Conservation (phyloP, 2,797 vertebrate species). For the Urophycis tenuis region DNA sequence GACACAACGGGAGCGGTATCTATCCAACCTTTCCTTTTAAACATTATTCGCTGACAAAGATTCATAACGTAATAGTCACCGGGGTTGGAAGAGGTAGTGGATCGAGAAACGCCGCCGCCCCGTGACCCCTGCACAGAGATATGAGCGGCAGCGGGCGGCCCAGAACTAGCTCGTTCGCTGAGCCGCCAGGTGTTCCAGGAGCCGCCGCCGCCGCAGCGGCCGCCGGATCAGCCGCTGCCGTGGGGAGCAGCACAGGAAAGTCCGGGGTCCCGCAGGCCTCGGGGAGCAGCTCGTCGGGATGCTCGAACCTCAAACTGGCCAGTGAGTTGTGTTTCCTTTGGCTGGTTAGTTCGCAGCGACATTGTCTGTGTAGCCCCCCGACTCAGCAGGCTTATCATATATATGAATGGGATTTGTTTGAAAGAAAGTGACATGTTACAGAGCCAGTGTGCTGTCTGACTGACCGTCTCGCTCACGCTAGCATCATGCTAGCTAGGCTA, state of each 20-base stretch:
- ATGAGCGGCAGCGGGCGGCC: slow-evolving; percentile 88
- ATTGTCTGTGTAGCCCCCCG: too few species aligned
- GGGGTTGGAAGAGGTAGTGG: slow-evolving; percentile 36
- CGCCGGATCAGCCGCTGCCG: slow-evolving; percentile 70
- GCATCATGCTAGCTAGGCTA: neutral
- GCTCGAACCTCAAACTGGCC: slow-evolving; percentile 80
- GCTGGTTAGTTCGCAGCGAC: too few species aligned
- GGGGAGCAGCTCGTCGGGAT: slow-evolving; percentile 73
- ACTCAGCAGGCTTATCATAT: neutral
- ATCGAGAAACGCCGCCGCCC: slow-evolving; percentile 49
- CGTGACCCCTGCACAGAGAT: slow-evolving; percentile 67
- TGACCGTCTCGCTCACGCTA: neutral
- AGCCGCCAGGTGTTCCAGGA: slow-evolving; percentile 82
- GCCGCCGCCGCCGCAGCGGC: slow-evolving; percentile 68
- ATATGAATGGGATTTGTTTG: neutral
- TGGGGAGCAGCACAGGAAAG: slow-evolving; percentile 76
- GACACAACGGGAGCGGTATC: slow-evolving; percentile 48
- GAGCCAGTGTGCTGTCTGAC: neutral
- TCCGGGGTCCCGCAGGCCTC: slow-evolving; percentile 76
- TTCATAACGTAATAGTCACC: slow-evolving; percentile 25
- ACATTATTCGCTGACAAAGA: slow-evolving; percentile 39
- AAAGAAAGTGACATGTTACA: neutral
- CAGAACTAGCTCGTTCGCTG: slow-evolving; percentile 88
- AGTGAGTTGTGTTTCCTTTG: slow-evolving; percentile 67
- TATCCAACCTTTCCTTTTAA: slow-evolving; percentile 38